Conservation (phyloP, 2,797 vertebrate species). For the Peromyscus attwateri region DNA sequence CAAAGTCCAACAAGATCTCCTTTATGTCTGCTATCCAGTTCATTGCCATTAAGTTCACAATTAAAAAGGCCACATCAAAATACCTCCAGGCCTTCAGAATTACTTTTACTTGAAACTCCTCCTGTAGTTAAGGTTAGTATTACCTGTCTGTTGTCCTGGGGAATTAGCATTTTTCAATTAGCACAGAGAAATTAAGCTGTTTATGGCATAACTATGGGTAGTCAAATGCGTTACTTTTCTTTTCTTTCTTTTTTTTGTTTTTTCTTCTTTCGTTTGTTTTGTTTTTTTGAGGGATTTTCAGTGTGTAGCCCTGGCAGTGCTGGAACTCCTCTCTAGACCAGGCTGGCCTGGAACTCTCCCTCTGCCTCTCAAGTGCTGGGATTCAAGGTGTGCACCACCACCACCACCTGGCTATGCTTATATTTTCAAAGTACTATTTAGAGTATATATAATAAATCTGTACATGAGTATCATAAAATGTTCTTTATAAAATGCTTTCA, state of each 20-base stretch:
- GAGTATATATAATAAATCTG: neutral
- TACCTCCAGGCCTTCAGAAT: conserved; percentile 89
- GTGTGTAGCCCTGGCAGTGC: neutral
- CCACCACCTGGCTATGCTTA: neutral
- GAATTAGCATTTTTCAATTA: neutral
- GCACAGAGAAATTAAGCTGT: neutral
- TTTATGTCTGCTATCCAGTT: conserved; percentile 86
- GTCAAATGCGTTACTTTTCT: neutral
- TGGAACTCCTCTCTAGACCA: neutral
- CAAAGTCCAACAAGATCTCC: conserved; percentile 86
- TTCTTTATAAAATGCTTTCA: conserved; percentile 28
- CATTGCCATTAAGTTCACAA: conserved; percentile 64
- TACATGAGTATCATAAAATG: conserved; percentile 4
- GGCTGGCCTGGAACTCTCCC: neutral
- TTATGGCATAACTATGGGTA: neutral
- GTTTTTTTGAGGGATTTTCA: neutral
- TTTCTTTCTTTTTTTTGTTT: neutral
- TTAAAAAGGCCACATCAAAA: conserved; percentile 80
- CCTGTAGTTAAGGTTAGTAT: conserved; percentile 93
- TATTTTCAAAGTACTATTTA: neutral
- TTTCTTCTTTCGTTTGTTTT: neutral
- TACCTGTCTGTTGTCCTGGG: neutral
- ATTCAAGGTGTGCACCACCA: neutral
- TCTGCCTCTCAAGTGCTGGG: neutral
- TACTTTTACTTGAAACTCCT: conserved; percentile 93